Conservation (phyloP, 2,113 vertebrate genomes). For the pig (Sus scrofa) region DNA sequence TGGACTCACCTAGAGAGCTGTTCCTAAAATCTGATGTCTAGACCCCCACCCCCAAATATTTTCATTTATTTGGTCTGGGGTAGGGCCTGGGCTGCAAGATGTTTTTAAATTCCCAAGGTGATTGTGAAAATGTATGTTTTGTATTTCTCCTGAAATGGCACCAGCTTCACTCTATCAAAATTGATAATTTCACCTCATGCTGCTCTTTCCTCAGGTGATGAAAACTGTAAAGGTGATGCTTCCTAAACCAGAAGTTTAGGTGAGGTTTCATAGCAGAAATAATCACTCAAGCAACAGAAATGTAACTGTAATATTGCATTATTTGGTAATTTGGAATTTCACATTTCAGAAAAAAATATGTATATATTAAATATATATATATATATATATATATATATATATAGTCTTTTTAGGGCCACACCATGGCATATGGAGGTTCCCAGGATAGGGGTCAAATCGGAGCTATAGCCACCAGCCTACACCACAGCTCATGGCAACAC, state of each 20-base stretch:
- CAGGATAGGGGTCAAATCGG: no score
- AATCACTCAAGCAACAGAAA: background rate
- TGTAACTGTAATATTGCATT: background rate
- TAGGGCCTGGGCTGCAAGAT: background rate
- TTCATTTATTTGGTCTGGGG: background rate
- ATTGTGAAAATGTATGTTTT: background rate
- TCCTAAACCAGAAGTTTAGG: background rate
- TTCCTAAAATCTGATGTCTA: background rate
- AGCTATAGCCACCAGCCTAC: no score
- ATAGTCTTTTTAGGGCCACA: no score
- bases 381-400: no score
- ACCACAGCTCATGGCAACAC: no score
- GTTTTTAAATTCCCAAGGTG: background rate
- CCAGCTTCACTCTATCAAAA: background rate
- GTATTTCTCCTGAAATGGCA: background rate
- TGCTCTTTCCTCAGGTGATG: background rate
- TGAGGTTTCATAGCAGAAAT: background rate
- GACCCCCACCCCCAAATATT: background rate
- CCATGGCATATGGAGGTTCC: no score
- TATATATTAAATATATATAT: no score
- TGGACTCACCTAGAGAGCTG: background rate
- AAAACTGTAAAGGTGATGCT: background rate
- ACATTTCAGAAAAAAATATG: conserved; percentile 5
- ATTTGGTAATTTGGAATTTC: background rate
- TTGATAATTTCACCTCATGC: background rate